These are phyloP conservation scores for Cricetomys ansorgei DNA, from an alignment of 2,113 vertebrate species.

Conservation along the genomic window DNA sequence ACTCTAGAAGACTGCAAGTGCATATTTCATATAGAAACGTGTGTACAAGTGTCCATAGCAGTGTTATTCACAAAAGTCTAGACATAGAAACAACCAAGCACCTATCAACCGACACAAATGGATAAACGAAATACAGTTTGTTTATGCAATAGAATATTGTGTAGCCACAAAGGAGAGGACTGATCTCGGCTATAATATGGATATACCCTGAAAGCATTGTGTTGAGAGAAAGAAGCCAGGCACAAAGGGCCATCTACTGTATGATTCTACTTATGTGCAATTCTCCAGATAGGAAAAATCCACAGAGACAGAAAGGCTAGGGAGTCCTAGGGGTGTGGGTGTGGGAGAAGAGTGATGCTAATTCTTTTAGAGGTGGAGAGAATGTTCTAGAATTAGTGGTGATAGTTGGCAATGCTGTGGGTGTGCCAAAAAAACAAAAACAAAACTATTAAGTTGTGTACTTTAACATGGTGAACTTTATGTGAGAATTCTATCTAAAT, in stretches of 20 bases:
- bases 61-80: neutral
- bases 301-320: neutral
- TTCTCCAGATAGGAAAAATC: neutral
- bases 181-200: neutral
- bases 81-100: neutral
- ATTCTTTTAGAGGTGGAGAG: neutral
- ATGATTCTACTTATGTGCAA: neutral
- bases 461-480: neutral
- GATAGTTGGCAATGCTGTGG: neutral
- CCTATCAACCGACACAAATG: neutral
- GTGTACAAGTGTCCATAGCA: neutral
- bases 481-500: neutral
- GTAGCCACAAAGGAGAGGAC: neutral
- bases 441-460: neutral
- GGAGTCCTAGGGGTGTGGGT: neutral
- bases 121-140: neutral
- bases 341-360: neutral
- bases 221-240: neutral
- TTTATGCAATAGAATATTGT: neutral
- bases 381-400: neutral
- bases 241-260: neutral
- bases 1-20: neutral
- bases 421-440: no score
- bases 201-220: neutral
- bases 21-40: neutral